Base-by-base conservation (phyloP, 2,113 vertebrate genomes). In the Cervus canadensis region DNA sequence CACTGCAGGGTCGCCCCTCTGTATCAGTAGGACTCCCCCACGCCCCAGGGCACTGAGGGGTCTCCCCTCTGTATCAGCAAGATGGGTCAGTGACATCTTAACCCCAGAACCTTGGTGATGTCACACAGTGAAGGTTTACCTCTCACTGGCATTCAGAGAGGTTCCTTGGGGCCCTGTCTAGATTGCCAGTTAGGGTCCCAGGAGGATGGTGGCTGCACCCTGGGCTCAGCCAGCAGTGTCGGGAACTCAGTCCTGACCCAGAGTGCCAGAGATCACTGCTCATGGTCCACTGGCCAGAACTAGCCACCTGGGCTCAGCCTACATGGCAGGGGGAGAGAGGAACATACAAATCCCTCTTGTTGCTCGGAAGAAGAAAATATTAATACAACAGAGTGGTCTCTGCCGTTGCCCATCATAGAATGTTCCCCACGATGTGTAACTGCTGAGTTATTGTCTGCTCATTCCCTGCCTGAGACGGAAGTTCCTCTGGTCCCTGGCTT, bases 361-460 rank as follows among this genome's bases (percentile, higher is more conserved):
- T 6, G 57, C n/a, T 14, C 45, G 71, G 50, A 36, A 36, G 62
- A 64, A 11, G 64, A 28, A 84, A 74, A 40, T 25, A 40, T 25
- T 74, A 36, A n/a, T 54, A 10, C 48, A 33, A 23, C 17, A 3
- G 45, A 71, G 57, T 0, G 4, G 15, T 14, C 25, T 95, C 74
- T 48, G 19, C 48, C 1, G 0, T 11, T 3, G 2, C 8, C 21
- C 16, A 2, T 57, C 59, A 4, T 0, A 21, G 84, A 33, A 14
- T 4, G 26, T 43, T 19, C 54, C 33, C 16, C 21, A 0, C 3
- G 84, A 26, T n/a, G 2, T 7, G 0, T 28, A 59, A 7, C 36
- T 14, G 36, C 84, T 40, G 3, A 74, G 9, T 62, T 10, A 16
- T 26, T 79, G 23, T 64, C 45, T 14, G 21, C 17, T 56, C 54